Evolutionary conservation across 2,113 vertebrate genomes (phyloP), one percentile per base, ranked within the genome.

Genomic region (Microcebus ravelobensis): DNA sequence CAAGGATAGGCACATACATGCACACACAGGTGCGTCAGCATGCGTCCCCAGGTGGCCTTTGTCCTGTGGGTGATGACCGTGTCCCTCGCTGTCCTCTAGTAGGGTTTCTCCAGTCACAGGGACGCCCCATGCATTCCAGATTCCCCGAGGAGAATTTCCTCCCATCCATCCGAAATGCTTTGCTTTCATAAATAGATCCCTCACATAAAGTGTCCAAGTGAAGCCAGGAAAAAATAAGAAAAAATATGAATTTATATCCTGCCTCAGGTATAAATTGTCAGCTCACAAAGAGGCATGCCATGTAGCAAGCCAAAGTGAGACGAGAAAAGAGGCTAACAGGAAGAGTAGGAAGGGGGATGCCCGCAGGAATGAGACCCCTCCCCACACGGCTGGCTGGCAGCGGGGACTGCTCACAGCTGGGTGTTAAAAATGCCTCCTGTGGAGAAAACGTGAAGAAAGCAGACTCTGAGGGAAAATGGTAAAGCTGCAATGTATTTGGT

Each of bases 11-110:
- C 8, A 29, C 27, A 21, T 45, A 13, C 36, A 8, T 20, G 5
- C 55, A 27, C 29, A 34, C 48, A 61, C 7, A 20, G 2, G 14
- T 8, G 14, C 27, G 1, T 10, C 2, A 27, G 2, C 36, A 8
- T 8, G 1, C 50, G 11, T 63, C n/a, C 18, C 48, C 7, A 7
- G 50, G 57, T 23, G 11, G 20, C 12, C 15, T 65, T 6, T 12
- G 11, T 57, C 27, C 36, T 76, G 1, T n/a, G 23, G 29, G 42
- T 25, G 13, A 55, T 3, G 18, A 11, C 5, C 18, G 6, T 29
- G 5, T 20, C 36, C 5, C 10, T 31, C 27, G 13, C 34, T 42
- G 18, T 6, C 36, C 5, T 89, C 29, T 13, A 5, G 14, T 42
- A 42, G 23, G 1, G 11, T 42, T 61, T 63, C 21, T 73, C 7